Percentiles rank a stretch among this genome's conserved stretches.
Conservation (phyloP, 2,888 invertebrate genomes). For the Agonopterix arenella region DNA sequence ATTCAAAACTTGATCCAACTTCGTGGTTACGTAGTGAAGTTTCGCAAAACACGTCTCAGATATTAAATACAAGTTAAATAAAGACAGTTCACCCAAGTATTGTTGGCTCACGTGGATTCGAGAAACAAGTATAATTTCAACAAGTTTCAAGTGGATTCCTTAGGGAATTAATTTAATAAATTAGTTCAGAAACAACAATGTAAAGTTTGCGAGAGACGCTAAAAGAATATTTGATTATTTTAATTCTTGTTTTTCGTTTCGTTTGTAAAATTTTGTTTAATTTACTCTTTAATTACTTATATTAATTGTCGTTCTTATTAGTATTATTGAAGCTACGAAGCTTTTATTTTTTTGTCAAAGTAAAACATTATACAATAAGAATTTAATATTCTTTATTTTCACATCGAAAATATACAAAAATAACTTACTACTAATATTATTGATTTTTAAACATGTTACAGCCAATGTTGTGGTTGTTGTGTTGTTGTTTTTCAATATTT, state of each 20-base stretch:
- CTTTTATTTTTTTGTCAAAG: too few relatives aligned
- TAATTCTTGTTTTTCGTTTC: too few relatives aligned
- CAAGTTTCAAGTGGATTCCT: constrained; percentile 47
- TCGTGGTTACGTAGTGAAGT: constrained; percentile 38
- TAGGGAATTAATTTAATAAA: constrained; percentile 59
- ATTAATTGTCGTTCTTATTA: too few relatives aligned
- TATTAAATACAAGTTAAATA: constrained; percentile 70
- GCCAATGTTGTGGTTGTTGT: too few relatives aligned
- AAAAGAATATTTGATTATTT: constrained; percentile 29
- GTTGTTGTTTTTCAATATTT: too few relatives aligned
- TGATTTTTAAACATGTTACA: too few relatives aligned
- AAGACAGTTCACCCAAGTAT: constrained; percentile 55
- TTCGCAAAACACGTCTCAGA: constrained; percentile 57
- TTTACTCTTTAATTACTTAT: too few relatives aligned
- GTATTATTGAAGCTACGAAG: too few relatives aligned
- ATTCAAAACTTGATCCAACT: constrained; percentile 49
- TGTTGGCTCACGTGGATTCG: constrained; percentile 54
- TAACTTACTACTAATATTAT: too few relatives aligned
- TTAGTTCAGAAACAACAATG: constrained; percentile 45
- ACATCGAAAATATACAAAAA: too few relatives aligned
- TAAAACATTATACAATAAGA: too few relatives aligned
- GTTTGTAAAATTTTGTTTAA: background rate
- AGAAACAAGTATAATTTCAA: constrained; percentile 58
- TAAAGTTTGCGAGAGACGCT: constrained; percentile 28
- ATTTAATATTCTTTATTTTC: too few relatives aligned